These are phyloP conservation scores for Neomonachus schauinslandi DNA, from an alignment of 2,113 vertebrate species.

Conservation along the genomic window DNA sequence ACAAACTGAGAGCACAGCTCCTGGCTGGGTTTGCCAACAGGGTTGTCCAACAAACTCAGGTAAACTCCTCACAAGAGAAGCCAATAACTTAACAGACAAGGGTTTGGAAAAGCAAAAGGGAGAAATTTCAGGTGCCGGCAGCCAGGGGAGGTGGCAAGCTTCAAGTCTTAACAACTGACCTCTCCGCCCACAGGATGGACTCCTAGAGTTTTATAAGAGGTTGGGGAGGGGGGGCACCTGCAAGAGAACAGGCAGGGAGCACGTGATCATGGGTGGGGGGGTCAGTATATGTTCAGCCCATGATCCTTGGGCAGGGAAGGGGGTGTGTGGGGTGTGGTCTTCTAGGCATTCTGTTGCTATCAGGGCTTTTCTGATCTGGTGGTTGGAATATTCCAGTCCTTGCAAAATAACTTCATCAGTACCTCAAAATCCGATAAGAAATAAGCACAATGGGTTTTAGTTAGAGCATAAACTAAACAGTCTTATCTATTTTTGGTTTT, in stretches of 20 bases:
- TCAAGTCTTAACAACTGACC: not conserved
- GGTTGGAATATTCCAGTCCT: not conserved
- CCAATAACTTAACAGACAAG: not conserved
- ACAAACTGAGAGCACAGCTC: not conserved
- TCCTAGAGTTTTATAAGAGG: not conserved
- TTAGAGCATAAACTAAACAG: not conserved
- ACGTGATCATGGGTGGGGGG: not conserved
- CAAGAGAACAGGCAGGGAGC: too few species aligned
- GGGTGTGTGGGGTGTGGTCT: not conserved
- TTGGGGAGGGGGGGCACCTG: not conserved
- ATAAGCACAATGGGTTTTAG: not conserved
- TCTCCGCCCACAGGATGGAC: not conserved
- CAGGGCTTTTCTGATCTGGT: not conserved
- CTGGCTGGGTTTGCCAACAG: not conserved
- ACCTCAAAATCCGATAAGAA: not conserved
- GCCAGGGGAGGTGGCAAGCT: not conserved
- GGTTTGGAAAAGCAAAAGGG: not conserved
- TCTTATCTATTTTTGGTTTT: not conserved
- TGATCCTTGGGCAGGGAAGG: not conserved
- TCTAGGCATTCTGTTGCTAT: not conserved
- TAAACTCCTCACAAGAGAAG: not conserved
- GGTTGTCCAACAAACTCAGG: not conserved
- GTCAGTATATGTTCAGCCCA: not conserved
- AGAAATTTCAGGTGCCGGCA: not conserved
- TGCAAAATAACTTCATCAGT: not conserved